Evolutionary conservation across 2,797 vertebrate genomes (phyloP).

Genomic region (Dipus sagitta): DNA sequence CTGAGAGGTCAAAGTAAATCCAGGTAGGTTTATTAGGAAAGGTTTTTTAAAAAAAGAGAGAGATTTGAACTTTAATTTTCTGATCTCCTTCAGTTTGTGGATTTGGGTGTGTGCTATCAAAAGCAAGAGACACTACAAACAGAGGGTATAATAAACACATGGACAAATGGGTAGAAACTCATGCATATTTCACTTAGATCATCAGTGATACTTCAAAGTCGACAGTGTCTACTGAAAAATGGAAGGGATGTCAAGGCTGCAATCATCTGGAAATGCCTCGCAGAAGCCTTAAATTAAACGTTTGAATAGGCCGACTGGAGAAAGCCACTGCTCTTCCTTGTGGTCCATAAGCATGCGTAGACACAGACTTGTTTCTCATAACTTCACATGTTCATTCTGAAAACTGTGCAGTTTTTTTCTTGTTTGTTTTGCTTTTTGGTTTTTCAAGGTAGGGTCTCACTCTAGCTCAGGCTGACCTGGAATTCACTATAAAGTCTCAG

Average conservation of each 20-base stretch:
- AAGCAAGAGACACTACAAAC: neutral
- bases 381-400: neutral
- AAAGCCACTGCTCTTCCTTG: neutral
- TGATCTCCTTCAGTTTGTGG: neutral
- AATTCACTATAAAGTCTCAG: too few relatives aligned
- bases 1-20: neutral
- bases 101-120: neutral
- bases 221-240: neutral
- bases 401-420: neutral
- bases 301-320: neutral
- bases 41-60: neutral
- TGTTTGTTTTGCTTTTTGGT: too few relatives aligned
- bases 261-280: neutral
- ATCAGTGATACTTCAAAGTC: neutral
- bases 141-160: neutral
- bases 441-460: too few relatives aligned
- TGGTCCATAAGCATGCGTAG: neutral
- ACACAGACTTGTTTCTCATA: neutral
- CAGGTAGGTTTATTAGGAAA: neutral
- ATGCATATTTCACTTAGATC: neutral
- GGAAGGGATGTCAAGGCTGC: neutral
- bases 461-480: too few relatives aligned
- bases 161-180: neutral
- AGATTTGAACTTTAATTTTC: neutral
- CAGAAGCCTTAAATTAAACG: neutral